These are phyloP conservation scores for Dryomyza anilis DNA, from an alignment of 2,888 invertebrate genomes.

Conservation along the genomic window DNA sequence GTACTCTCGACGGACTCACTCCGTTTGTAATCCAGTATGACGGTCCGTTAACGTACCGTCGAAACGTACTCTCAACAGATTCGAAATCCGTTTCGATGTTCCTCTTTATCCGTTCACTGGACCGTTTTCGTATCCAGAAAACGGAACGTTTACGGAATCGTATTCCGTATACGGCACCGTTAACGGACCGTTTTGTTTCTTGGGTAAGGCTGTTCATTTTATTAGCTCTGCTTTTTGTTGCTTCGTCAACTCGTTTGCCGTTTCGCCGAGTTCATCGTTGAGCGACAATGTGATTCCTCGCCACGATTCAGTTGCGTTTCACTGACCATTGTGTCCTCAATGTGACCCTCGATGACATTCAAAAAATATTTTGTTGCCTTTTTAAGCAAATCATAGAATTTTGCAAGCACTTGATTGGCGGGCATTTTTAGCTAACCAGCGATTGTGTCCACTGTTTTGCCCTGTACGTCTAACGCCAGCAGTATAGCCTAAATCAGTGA, in stretches of 20 bases:
- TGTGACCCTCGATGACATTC: constrained; percentile 69
- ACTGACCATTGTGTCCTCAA: constrained; percentile 68
- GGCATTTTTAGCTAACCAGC: constrained; percentile 83
- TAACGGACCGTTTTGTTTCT: too few relatives aligned
- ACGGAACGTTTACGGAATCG: too few relatives aligned
- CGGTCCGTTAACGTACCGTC: too few relatives aligned
- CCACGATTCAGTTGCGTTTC: constrained; percentile 63
- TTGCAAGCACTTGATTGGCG: constrained; percentile 81
- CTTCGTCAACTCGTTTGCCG: constrained; percentile 76
- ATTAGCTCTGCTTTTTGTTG: constrained; percentile 78
- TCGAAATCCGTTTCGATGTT: too few relatives aligned
- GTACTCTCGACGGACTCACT: too few relatives aligned
- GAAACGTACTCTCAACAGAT: too few relatives aligned
- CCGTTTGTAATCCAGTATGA: too few relatives aligned
- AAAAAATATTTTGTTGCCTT: constrained; percentile 67
- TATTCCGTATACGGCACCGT: too few relatives aligned
- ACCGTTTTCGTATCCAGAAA: too few relatives aligned
- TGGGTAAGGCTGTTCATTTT: constrained; percentile 81
- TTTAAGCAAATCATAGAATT: constrained; percentile 82
- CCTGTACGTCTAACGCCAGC: constrained; percentile 89
- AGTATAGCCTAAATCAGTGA: constrained; percentile 73
- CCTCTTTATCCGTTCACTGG: too few relatives aligned
- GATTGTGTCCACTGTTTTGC: constrained; percentile 88
- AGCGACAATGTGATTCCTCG: constrained; percentile 68
- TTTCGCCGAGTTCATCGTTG: constrained; percentile 76